Base-by-base conservation (phyloP, 2,888 invertebrate genomes). In the Zygogramma bicolorata region DNA sequence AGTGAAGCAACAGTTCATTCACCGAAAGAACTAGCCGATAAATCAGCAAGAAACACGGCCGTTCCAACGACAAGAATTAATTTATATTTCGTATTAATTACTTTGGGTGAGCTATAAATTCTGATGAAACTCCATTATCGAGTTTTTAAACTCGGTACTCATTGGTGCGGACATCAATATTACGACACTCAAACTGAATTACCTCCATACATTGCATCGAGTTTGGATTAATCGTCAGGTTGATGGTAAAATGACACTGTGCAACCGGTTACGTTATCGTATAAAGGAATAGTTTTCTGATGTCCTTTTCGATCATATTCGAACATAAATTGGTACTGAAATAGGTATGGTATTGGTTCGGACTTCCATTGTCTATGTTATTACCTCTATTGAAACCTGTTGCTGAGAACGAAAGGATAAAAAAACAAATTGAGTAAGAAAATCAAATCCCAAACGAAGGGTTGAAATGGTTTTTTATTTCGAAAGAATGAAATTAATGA, bases 11-110 rank as follows among this genome's bases (percentile, higher is more conserved):
- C 68, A 66, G 62, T 65, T 62, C 42, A 69, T 69, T 66, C 29
- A 18, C 20, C 20, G 42, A 57, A 69, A 73, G 68, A 70, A 73
- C 60, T 40, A 42, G 53, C 62, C 34, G 29, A 70, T 73, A 69
- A 73, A 73, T 73, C 68, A 73, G 25, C 22, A 20, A 61, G 69
- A 69, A 69, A 65, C 57, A 63, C 53, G 60, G 73, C 15, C 34
- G 18, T 34, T 20, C 7, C 27, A 20, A 46, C 27, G 63, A 59
- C 61, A 65, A 62, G 60, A 65, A 69, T 69, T 69, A 66, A 69
- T 66, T 66, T 69, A 66, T 60, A 69, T 61, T 49, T 60, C 49
- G 38, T 65, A 65, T 68, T 69, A 63, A 65, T 61, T 38, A 61
- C 49, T 29, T 60, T 53, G n/a, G 46, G 29, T 53, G 31, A 31